A percentile compares a stretch with the other conserved stretches of the same genome.
These are phyloP conservation scores for Calcarius ornatus DNA, from an alignment of 2,113 vertebrate species.

Conservation along the genomic window DNA sequence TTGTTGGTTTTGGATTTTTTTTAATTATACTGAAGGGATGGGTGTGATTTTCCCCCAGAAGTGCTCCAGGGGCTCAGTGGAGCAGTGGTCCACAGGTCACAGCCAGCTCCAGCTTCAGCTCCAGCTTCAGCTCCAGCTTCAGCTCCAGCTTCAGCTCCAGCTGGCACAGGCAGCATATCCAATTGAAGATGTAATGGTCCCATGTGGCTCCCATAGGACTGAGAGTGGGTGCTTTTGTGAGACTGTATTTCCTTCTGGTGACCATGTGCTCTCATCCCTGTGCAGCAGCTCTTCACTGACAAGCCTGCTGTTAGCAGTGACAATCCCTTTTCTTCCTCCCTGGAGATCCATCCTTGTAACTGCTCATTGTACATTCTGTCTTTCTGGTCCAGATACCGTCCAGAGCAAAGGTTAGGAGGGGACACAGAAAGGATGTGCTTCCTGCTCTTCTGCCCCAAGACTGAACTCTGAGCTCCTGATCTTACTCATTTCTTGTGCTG, in stretches of 20 bases:
- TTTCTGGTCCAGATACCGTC: neutral
- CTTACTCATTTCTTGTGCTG: neutral
- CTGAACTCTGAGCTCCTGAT: neutral
- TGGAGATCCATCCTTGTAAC: rapidly evolving
- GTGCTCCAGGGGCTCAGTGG: neutral
- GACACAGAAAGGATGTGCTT: neutral
- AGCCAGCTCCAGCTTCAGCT: neutral
- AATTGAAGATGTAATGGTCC: neutral
- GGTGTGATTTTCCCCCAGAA: neutral
- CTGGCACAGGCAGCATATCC: neutral
- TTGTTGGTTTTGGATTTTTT: neutral
- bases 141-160: neutral
- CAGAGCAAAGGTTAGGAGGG: neutral
- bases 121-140: neutral
- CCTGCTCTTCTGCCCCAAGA: conserved; percentile 10
- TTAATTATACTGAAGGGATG: neutral
- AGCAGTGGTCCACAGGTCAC: neutral
- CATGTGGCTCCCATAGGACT: neutral
- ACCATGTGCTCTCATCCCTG: neutral
- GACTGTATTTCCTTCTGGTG: neutral
- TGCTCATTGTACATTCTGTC: neutral
- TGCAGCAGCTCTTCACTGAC: neutral
- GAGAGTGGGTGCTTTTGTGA: neutral
- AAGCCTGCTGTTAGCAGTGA: neutral
- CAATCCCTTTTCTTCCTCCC: neutral